Evolutionary conservation across 1,140 invertebrate species (phyloP).

Genomic region (Drosophila tristis): DNA sequence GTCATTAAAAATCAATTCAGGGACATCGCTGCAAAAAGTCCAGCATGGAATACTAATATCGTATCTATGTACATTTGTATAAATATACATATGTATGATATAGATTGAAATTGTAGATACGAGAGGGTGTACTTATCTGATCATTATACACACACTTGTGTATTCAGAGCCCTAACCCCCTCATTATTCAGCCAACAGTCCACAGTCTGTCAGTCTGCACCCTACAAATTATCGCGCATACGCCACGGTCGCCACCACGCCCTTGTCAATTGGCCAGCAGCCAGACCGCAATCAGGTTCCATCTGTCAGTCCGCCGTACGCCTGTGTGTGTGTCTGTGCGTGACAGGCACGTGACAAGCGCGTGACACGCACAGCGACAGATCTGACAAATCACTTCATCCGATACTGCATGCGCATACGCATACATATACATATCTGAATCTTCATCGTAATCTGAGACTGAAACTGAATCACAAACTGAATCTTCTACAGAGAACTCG

Average conservation of each 20-base stretch:
- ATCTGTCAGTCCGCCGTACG: conserved; percentile 1
- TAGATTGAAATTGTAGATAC: too few species aligned
- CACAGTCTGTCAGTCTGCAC: background rate
- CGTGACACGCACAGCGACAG: conserved; percentile 50
- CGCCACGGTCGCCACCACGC: conserved; percentile 15
- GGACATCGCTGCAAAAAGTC: too few species aligned
- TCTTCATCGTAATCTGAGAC: background rate
- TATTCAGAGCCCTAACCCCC: too few species aligned
- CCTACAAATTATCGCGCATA: conserved; percentile 39
- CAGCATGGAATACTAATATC: too few species aligned
- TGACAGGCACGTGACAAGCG: conserved; percentile 43
- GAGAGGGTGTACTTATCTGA: too few species aligned
- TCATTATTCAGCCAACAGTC: conserved; percentile 18
- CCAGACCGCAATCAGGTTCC: conserved; percentile 24
- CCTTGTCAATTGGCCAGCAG: conserved; percentile 6
- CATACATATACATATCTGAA: background rate
- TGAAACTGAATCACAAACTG: background rate
- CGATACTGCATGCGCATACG: background rate
- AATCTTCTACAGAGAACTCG: background rate
- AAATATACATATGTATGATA: too few species aligned
- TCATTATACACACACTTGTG: too few species aligned
- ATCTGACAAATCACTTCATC: conserved; percentile 54
- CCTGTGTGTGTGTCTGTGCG: conserved; percentile 5
- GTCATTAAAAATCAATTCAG: too few species aligned
- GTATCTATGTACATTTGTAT: too few species aligned